These are phyloP conservation scores for Parochlus steinenii DNA, from an alignment of 2,888 invertebrate genomes.

Conservation along the genomic window DNA sequence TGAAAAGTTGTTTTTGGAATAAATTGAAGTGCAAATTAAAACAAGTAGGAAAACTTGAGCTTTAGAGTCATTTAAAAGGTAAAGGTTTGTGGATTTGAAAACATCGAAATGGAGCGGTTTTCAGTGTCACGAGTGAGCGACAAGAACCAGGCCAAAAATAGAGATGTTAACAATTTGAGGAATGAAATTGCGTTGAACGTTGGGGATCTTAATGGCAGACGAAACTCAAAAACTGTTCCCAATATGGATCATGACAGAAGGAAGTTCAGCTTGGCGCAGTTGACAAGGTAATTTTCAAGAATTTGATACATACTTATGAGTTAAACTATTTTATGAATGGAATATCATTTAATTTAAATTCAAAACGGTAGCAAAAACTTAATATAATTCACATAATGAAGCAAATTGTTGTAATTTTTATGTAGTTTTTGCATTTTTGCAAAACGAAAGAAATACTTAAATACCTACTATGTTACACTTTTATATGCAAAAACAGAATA, in stretches of 20 bases:
- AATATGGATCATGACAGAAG: slow-evolving; percentile 15
- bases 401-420: no score
- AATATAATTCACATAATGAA: no score
- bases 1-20: neutral
- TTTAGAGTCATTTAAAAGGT: neutral
- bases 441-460: no score
- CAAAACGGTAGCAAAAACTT: no score
- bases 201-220: slow-evolving; percentile 1
- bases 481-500: no score
- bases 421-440: no score
- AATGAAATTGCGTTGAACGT: slow-evolving; percentile 9
- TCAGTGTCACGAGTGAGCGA: slow-evolving; percentile 6
- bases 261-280: slow-evolving; percentile 28
- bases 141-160: neutral
- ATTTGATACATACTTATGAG: neutral
- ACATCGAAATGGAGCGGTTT: slow-evolving; percentile 4
- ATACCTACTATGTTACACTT: no score
- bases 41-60: neutral
- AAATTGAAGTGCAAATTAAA: neutral
- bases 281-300: slow-evolving; percentile 24
- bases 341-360: no score
- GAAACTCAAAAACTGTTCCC: slow-evolving; percentile 8
- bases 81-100: neutral
- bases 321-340: neutral
- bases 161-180: neutral